Evolutionary conservation across 1,140 invertebrate genomes (phyloP), one percentile per base, ranked within the genome.

Genomic region (Nilaparvata lugens): DNA sequence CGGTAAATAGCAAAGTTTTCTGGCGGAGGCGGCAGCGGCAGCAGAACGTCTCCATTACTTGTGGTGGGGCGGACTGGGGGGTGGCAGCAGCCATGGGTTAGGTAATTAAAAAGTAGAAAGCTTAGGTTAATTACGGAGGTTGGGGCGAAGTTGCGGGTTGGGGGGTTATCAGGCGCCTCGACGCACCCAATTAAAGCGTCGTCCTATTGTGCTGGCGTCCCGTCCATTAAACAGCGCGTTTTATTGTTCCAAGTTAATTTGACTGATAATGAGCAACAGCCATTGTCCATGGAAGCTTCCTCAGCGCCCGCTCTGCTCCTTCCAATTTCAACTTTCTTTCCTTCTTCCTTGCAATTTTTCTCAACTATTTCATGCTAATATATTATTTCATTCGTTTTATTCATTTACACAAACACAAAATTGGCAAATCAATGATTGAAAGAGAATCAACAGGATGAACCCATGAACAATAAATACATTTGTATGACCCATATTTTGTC

Each of bases 71-170:
- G 45, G 45, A 11, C n/a, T n/a, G n/a, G 21, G 45, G 9, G 31
- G 31, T 11, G 7, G 31, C 25, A 28, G 25, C 9, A 35, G 31
- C 31, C 31, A 35, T 19, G 45, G 45, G 45, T 18, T 19, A 48
- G 45, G 45, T 48, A 48, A 48, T 48, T 48, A 48, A 48, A 48
- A 48, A 48, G 45, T 48, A 48, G 45, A 48, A 48, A 48, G 45
- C 45, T 48, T 48, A 48, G 45, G 45, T 48, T 48, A 48, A 48
- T 48, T 48, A 48, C 45, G 21, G 21, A 18, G 45, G 45, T 6
- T 11, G 3, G 3, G 31, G 31, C 13, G 31, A 11, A 1, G 25
- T 28, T 28, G 3, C 7, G 25, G 31, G 31, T 35, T 35, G 45
- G 21, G 45, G 45, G 45, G 45, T 48, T 48, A 48, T 48, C 45